Percentiles rank a stretch among this genome's conserved stretches.
These are phyloP conservation scores for Anoplius nigerrimus DNA, from an alignment of 2,888 invertebrate species.

Conservation along the genomic window DNA sequence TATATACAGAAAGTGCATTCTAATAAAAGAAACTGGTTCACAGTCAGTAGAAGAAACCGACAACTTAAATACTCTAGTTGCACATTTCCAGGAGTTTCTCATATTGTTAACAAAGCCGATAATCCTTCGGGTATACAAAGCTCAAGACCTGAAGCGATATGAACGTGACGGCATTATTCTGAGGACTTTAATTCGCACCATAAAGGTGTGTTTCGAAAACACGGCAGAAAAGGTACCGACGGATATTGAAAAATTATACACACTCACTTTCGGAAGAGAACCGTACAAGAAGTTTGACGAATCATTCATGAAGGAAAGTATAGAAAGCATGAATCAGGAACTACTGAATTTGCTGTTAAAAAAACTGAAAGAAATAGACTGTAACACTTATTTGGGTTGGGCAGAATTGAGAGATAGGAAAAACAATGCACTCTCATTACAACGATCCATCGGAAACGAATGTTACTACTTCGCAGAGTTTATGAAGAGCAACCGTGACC, in stretches of 20 bases:
- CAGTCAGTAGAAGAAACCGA: conserved; percentile 48
- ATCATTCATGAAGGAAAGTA: conserved; percentile 27
- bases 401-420: conserved; percentile 61
- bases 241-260: conserved; percentile 54
- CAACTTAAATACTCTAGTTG: conserved; percentile 49
- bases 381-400: conserved; percentile 66
- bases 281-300: conserved; percentile 40
- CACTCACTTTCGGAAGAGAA: conserved; percentile 60
- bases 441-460: conserved; percentile 64
- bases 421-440: conserved; percentile 58
- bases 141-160: conserved; percentile 34
- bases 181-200: conserved; percentile 53
- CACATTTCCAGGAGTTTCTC: conserved; percentile 58
- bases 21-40: conserved; percentile 43
- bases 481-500: conserved; percentile 41
- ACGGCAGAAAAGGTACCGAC: conserved; percentile 13
- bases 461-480: conserved; percentile 60
- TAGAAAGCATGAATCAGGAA: conserved; percentile 50
- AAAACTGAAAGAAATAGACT: conserved; percentile 63
- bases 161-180: conserved; percentile 59
- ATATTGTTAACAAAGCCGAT: conserved; percentile 47
- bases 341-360: conserved; percentile 56
- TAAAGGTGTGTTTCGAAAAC: conserved; percentile 47
- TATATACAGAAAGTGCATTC: conserved; percentile 55
- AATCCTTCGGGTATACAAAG: conserved; percentile 41